These are phyloP conservation scores for Morus bassanus DNA, from an alignment of 2,797 vertebrate species.

Conservation along the genomic window DNA sequence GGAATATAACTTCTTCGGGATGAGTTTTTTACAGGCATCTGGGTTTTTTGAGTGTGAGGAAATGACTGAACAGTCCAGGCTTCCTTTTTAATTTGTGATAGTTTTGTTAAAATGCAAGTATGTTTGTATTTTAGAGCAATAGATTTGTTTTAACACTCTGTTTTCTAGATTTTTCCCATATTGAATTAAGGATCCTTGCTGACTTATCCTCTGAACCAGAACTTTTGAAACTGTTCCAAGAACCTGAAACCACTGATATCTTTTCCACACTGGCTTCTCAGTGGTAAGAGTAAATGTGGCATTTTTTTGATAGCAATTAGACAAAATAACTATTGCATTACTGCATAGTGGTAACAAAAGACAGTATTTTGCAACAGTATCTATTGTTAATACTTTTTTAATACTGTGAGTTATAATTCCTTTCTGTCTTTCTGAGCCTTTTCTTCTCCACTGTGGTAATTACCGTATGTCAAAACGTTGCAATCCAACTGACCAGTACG, in stretches of 20 bases:
- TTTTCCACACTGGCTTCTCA: slow-evolving; percentile 88
- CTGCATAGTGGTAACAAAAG: neutral
- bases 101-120: neutral
- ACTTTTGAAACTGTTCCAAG: slow-evolving; percentile 85
- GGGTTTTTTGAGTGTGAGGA: neutral
- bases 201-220: slow-evolving; percentile 91
- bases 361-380: neutral
- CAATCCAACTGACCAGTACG: neutral
- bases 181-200: slow-evolving; percentile 91
- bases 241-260: slow-evolving; percentile 80
- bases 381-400: neutral
- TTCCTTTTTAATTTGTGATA: neutral
- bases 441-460: neutral
- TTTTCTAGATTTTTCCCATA: slow-evolving; percentile 90
- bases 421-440: neutral
- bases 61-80: neutral
- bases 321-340: neutral
- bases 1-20: neutral
- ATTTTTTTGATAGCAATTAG: neutral
- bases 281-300: slow-evolving; percentile 80
- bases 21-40: neutral
- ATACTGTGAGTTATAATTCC: neutral
- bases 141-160: neutral
- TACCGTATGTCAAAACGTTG: neutral
- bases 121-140: neutral